These are phyloP conservation scores for Semicossyphus pulcher DNA, from an alignment of 2,113 vertebrate species.

Conservation along the genomic window DNA sequence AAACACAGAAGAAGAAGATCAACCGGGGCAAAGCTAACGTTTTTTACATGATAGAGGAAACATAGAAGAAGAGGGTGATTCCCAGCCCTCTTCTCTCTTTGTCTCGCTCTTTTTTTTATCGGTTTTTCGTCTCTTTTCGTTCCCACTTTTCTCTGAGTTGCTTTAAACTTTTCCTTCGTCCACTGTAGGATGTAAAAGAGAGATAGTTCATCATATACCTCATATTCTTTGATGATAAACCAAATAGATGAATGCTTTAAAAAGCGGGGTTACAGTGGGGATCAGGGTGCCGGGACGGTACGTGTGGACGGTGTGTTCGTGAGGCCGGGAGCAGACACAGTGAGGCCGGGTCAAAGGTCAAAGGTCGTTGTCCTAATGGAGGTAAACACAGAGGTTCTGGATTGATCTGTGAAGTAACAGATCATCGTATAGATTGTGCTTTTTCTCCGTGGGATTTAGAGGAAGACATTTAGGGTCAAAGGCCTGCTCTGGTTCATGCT, in stretches of 20 bases:
- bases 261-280: constrained; percentile 63
- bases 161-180: constrained; percentile 60
- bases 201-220: constrained; percentile 96
- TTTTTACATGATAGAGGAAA: constrained; percentile 52
- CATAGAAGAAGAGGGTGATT: constrained; percentile 44
- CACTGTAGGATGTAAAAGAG: constrained; percentile 83
- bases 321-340: constrained; percentile 30
- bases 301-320: constrained; percentile 31
- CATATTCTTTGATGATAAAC: constrained; percentile 94
- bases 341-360: constrained; percentile 22
- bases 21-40: constrained; percentile 52
- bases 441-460: constrained; percentile 33
- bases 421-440: constrained; percentile 22
- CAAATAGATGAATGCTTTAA: constrained; percentile 89
- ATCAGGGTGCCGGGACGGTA: constrained; percentile 20
- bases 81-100: constrained; percentile 55
- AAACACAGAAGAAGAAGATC: constrained; percentile 79
- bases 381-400: constrained; percentile 17
- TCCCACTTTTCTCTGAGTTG: constrained; percentile 63
- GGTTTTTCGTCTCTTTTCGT: constrained; percentile 35
- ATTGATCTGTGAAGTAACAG: constrained; percentile 40
- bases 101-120: constrained; percentile 44
- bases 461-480: constrained; percentile 45
- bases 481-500: constrained; percentile 40
- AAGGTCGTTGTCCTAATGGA: constrained; percentile 23